phyloP scores from a whole-genome alignment of 2,888 invertebrate genomes.

The Rotaria socialis region DNA sequence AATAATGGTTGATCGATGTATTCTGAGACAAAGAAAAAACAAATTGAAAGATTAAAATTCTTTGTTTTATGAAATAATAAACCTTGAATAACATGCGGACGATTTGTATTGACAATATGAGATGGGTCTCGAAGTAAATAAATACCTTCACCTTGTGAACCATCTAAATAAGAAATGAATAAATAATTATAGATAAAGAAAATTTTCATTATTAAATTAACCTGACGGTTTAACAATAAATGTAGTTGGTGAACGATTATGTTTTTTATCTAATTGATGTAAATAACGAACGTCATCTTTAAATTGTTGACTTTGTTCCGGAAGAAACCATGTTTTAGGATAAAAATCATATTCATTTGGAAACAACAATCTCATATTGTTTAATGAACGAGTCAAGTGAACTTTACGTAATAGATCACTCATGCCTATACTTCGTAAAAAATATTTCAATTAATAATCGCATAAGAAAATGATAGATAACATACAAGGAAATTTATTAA shows the following conservation, averaged over 20 bases:
- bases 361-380: constrained; percentile 60
- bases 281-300: constrained; percentile 48
- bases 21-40: constrained; percentile 49
- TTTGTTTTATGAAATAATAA: no score
- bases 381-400: constrained; percentile 59
- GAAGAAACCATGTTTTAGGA: constrained; percentile 62
- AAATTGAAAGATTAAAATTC: no score
- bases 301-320: constrained; percentile 59
- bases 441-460: not conserved
- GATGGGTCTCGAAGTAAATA: constrained; percentile 58
- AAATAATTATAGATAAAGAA: not conserved
- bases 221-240: constrained; percentile 61
- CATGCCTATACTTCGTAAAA: constrained; percentile 55
- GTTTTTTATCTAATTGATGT: constrained; percentile 46
- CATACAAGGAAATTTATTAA: constrained; percentile 62
- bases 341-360: constrained; percentile 61
- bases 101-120: constrained; percentile 50
- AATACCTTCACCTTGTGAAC: constrained; percentile 62
- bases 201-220: not conserved
- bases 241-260: constrained; percentile 50
- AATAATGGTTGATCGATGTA: constrained; percentile 60
- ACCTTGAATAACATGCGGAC: constrained; percentile 49
- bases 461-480: not conserved
- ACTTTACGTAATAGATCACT: constrained; percentile 60
- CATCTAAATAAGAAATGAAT: constrained; percentile 50